These are phyloP conservation scores for Lepidostoma basale DNA, from an alignment of 1,140 invertebrate genomes.

Conservation along the genomic window DNA sequence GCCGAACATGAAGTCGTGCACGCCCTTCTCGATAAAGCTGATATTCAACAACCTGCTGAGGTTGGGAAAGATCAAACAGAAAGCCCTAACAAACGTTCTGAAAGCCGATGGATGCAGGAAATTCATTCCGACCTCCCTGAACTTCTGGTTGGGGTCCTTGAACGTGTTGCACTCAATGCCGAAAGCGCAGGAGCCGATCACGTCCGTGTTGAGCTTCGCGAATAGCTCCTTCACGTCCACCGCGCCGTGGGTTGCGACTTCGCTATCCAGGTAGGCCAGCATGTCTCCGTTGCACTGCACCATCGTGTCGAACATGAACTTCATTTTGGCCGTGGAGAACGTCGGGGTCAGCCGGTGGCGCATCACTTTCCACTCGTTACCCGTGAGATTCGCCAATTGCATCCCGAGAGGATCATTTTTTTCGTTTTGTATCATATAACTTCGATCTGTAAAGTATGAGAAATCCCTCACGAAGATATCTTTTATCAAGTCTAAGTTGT, in stretches of 20 bases:
- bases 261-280: constrained; percentile 48
- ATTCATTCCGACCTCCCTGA: constrained; percentile 56
- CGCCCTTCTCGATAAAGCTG: constrained; percentile 9
- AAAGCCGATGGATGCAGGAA: constrained; percentile 47
- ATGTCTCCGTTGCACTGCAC: constrained; percentile 55
- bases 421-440: constrained; percentile 54
- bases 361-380: constrained; percentile 49
- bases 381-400: constrained; percentile 56
- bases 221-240: constrained; percentile 61
- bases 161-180: constrained; percentile 67
- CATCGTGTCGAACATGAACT: constrained; percentile 47
- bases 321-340: constrained; percentile 50
- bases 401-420: constrained; percentile 58
- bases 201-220: constrained; percentile 67
- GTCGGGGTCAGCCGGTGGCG: constrained; percentile 48
- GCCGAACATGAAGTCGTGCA: constrained; percentile 59
- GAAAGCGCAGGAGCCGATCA: constrained; percentile 67
- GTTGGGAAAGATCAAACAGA: constrained; percentile 17
- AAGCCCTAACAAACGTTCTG: neutral
- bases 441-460: constrained; percentile 59
- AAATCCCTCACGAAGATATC: constrained; percentile 68
- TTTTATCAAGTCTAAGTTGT: constrained; percentile 67
- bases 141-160: constrained; percentile 62
- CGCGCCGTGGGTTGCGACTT: constrained; percentile 52
- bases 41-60: neutral